Conservation (phyloP, 2,113 vertebrate genomes). For the Motacilla tschutschensis region DNA sequence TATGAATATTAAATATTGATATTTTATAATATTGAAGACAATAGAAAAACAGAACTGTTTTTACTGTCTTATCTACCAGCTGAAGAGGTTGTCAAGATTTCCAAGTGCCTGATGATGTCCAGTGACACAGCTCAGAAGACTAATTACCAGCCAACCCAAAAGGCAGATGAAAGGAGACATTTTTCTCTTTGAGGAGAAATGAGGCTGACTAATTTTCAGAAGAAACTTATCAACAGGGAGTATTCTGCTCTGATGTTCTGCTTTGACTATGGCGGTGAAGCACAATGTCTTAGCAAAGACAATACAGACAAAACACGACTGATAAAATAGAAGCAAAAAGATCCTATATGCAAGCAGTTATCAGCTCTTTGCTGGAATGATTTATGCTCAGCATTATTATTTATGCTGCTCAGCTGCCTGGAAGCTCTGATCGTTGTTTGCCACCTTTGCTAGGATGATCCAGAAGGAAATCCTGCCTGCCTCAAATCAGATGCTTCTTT, state of each 20-base stretch:
- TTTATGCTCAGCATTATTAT: background rate
- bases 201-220: background rate
- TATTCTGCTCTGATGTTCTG: background rate
- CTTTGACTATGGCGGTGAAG: background rate
- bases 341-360: background rate
- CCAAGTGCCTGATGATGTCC: background rate
- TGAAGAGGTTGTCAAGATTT: background rate
- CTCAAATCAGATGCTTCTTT: background rate
- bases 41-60: background rate
- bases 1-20: background rate
- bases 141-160: background rate
- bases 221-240: background rate
- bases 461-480: background rate
- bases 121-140: background rate
- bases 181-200: conserved; percentile 12
- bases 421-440: background rate
- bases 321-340: background rate
- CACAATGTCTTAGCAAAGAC: background rate
- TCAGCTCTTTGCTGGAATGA: background rate
- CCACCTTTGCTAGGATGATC: background rate
- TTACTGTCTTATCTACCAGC: background rate
- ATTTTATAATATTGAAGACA: background rate
- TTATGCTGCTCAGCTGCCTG: background rate
- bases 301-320: background rate
- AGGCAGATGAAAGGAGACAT: background rate